Conservation (phyloP, 30 jellyfish, hydroid and myxozoan species). For the Aurelia coerulea region DNA sequence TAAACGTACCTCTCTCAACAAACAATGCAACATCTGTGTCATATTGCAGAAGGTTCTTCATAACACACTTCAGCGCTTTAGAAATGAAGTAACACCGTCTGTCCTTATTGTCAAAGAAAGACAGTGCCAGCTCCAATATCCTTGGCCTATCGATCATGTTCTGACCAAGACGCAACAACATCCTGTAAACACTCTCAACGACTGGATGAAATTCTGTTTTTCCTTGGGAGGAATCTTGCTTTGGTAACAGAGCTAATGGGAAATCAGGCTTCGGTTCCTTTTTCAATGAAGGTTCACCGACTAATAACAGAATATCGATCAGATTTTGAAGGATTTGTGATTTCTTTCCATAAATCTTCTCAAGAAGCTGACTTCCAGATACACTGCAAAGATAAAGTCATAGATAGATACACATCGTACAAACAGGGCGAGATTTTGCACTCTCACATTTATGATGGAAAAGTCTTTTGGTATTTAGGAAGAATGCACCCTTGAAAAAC, state of each 20-base stretch:
- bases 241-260: conserved; percentile 36
- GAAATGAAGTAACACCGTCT: not conserved
- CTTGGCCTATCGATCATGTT: conserved; percentile 21
- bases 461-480: too few relatives aligned
- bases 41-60: conserved; percentile 14
- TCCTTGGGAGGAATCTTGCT: not conserved
- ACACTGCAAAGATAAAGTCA: not conserved
- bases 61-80: conserved; percentile 15
- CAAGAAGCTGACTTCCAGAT: conserved; percentile 27
- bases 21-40: conserved; percentile 25
- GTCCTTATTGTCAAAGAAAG: not conserved
- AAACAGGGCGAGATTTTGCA: too few relatives aligned
- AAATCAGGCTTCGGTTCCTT: not conserved
- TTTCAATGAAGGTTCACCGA: conserved; percentile 26
- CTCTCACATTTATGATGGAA: too few relatives aligned
- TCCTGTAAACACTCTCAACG: not conserved
- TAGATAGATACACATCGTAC: not conserved
- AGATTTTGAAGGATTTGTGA: conserved; percentile 22
- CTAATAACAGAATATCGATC: conserved; percentile 13
- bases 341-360: not conserved
- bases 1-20: conserved; percentile 31
- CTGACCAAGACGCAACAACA: conserved; percentile 14
- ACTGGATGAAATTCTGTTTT: conserved; percentile 17
- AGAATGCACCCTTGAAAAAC: too few relatives aligned
- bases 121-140: not conserved